These are phyloP conservation scores for Isaurus tuberculatus DNA, from an alignment of 92 coral and sea anemone species.

Conservation along the genomic window DNA sequence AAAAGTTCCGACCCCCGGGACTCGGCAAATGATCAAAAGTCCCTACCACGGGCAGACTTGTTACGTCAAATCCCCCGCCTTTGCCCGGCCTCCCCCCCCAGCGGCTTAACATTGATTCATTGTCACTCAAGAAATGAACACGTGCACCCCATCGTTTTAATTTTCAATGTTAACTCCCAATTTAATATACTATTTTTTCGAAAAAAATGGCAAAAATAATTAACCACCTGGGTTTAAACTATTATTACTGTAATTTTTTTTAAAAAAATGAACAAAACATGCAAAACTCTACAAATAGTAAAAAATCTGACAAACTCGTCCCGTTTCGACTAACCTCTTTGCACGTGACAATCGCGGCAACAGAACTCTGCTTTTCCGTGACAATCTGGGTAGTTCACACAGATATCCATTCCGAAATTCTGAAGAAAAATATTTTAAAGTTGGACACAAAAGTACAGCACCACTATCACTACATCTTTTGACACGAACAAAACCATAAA, in stretches of 20 bases:
- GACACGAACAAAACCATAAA: neutral
- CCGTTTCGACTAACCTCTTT: conserved; percentile 23
- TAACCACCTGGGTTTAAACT: too few species aligned
- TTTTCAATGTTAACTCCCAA: too few species aligned
- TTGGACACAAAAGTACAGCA: neutral
- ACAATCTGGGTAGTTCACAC: conserved; percentile 42
- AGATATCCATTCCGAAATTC: conserved; percentile 29
- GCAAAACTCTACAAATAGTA: neutral
- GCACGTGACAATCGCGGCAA: conserved; percentile 36
- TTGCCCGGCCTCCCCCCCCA: too few species aligned
- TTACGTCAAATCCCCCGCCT: too few species aligned
- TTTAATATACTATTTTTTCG: too few species aligned
- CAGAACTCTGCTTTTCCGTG: conserved; percentile 44
- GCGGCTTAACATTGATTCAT: too few species aligned
- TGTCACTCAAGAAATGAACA: too few species aligned
- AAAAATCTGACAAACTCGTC: neutral
- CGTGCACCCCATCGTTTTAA: too few species aligned
- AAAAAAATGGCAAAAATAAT: too few species aligned
- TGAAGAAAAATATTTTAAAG: neutral
- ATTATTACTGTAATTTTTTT: neutral
- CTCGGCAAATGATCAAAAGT: too few species aligned
- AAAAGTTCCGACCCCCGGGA: too few species aligned
- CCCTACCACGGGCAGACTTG: too few species aligned
- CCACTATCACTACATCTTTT: neutral
- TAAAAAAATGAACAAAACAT: neutral